Conservation (phyloP, 2,888 invertebrate species). For the Parnassius smintheus region DNA sequence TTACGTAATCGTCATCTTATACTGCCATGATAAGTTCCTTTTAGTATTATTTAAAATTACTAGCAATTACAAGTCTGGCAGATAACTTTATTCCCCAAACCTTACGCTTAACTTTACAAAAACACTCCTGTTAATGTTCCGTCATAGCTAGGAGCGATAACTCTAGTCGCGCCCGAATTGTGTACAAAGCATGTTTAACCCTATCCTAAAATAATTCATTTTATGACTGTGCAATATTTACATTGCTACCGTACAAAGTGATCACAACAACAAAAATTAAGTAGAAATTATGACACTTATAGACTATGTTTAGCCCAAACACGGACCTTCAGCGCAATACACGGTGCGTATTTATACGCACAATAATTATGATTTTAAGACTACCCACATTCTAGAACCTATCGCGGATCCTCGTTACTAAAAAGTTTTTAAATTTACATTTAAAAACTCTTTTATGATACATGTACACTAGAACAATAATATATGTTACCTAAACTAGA, state of each 20-base stretch:
- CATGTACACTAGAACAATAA: slow-evolving; percentile 2
- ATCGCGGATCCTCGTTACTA: background rate
- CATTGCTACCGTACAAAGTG: slow-evolving; percentile 20
- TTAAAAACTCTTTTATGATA: background rate
- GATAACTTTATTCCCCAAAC: too few relatives aligned
- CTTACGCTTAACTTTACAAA: too few relatives aligned
- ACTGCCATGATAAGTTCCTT: background rate
- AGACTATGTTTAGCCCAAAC: slow-evolving; percentile 14
- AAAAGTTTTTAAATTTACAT: slow-evolving; percentile 3
- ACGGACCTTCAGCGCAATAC: slow-evolving; percentile 7
- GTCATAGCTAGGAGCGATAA: too few relatives aligned
- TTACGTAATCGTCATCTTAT: background rate
- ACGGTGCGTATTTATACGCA: slow-evolving; percentile 10
- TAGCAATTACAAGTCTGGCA: too few relatives aligned
- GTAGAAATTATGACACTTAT: slow-evolving; percentile 26
- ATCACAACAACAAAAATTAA: slow-evolving; percentile 17
- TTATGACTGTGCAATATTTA: background rate
- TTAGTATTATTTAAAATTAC: too few relatives aligned
- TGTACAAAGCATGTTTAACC: background rate
- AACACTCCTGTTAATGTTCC: too few relatives aligned
- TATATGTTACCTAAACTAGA: slow-evolving; percentile 2
- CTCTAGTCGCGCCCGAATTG: too few relatives aligned
- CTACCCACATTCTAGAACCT: slow-evolving; percentile 13
- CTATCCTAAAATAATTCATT: background rate
- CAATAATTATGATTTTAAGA: background rate